These are phyloP conservation scores for Drosophila sp. DNA, from an alignment of 1,140 invertebrate genomes.

Conservation along the genomic window DNA sequence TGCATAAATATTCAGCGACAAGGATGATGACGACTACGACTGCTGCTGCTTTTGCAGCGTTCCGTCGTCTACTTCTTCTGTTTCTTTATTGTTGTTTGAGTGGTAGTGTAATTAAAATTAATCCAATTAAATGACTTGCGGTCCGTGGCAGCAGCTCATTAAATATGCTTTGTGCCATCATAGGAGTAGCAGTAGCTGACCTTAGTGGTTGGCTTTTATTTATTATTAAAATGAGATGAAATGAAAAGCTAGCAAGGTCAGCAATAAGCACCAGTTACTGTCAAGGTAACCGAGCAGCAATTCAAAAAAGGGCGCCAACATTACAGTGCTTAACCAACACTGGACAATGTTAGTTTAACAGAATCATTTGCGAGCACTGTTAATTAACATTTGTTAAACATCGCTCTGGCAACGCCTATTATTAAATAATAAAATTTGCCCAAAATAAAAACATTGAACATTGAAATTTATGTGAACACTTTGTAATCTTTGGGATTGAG, in stretches of 20 bases:
- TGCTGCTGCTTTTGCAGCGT: constrained; percentile 18
- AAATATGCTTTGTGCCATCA: constrained; percentile 31
- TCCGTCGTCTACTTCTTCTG: not conserved
- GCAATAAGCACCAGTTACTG: not conserved
- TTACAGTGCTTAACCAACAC: not conserved
- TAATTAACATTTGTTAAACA: not conserved
- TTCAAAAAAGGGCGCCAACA: not conserved
- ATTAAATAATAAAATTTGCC: constrained; percentile 2
- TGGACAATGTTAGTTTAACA: not conserved
- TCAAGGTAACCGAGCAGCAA: not conserved
- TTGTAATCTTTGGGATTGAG: constrained; percentile 6
- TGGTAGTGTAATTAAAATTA: constrained; percentile 67
- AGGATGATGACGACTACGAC: not conserved
- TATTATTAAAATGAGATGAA: constrained; percentile 11
- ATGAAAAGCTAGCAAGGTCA: constrained; percentile 2
- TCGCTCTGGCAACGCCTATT: not conserved
- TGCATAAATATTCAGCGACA: constrained; percentile 50
- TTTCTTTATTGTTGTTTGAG: constrained; percentile 35
- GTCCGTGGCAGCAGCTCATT: constrained; percentile 37
- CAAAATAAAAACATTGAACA: constrained; percentile 6
- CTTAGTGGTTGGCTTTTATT: constrained; percentile 32
- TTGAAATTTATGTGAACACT: constrained; percentile 41
- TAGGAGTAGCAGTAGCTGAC: constrained; percentile 1
- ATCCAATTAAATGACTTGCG: constrained; percentile 72
- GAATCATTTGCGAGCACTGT: not conserved